These are phyloP conservation scores for Poecilia picta DNA, from an alignment of 2,797 vertebrate species.

Conservation along the genomic window DNA sequence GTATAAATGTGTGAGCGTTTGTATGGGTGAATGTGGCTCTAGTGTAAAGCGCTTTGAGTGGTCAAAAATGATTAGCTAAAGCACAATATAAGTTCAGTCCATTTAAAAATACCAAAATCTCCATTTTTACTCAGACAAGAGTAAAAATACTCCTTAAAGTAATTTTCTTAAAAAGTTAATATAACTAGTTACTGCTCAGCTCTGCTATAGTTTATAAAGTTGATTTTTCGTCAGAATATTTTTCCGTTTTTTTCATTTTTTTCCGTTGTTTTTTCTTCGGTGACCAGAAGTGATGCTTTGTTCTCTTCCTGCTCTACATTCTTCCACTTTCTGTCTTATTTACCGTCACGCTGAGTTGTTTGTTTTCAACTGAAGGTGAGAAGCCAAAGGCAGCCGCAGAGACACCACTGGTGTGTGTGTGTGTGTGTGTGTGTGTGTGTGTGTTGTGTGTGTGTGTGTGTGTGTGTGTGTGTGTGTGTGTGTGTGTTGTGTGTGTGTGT, in stretches of 20 bases:
- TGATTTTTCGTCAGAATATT: neutral
- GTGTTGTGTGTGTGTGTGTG: slow-evolving; percentile 43
- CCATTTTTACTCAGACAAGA: no score
- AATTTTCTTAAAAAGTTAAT: no score
- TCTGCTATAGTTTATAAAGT: neutral
- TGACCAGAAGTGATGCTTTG: slow-evolving; percentile 25
- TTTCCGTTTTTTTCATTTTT: neutral
- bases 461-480: slow-evolving; percentile 22
- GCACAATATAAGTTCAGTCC: no score
- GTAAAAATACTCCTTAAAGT: no score
- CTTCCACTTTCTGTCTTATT: slow-evolving; percentile 28
- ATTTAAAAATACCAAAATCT: no score
- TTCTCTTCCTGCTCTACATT: slow-evolving; percentile 15
- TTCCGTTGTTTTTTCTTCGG: neutral
- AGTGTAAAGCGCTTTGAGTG: no score
- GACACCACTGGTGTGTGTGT: slow-evolving; percentile 56
- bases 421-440: no score
- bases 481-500: slow-evolving; percentile 17
- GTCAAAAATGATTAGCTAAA: no score
- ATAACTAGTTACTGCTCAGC: no score
- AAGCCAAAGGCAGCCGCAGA: slow-evolving; percentile 52
- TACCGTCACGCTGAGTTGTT: slow-evolving; percentile 64
- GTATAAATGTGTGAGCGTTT: no score
- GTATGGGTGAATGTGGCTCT: no score
- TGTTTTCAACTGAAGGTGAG: slow-evolving; percentile 67